Conservation (phyloP, 2,888 invertebrate genomes). For the Parascotia fuliginaria region DNA sequence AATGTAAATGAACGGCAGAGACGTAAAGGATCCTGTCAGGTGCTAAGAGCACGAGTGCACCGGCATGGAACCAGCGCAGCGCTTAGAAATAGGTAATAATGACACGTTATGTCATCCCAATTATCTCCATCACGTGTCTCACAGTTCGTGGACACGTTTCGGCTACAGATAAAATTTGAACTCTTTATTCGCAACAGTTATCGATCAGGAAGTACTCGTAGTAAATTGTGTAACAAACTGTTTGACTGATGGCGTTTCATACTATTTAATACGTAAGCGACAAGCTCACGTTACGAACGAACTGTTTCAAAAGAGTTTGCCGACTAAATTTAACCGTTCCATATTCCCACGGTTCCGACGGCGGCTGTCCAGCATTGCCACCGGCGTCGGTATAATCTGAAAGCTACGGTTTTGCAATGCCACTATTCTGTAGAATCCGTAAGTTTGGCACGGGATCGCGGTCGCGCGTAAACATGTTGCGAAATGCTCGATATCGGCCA, state of each 20-base stretch:
- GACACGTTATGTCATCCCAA: conserved; percentile 9
- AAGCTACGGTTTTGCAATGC: conserved; percentile 64
- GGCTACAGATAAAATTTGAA: conserved; percentile 18
- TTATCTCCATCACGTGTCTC: conserved; percentile 19
- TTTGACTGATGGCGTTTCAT: conserved; percentile 6
- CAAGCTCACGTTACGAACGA: conserved; percentile 17
- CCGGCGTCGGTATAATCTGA: conserved; percentile 28
- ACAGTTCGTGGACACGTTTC: conserved; percentile 23
- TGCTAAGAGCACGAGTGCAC: background rate
- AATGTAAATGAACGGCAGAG: conserved; percentile 11
- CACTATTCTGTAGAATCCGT: conserved; percentile 63
- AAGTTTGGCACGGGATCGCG: conserved; percentile 67
- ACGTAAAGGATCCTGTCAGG: background rate
- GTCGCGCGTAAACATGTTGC: conserved; percentile 72
- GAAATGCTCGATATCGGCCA: conserved; percentile 66
- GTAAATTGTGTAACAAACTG: conserved; percentile 12
- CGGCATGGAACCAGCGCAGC: background rate
- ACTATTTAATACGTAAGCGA: conserved; percentile 16
- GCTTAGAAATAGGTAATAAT: background rate
- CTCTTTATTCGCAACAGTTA: conserved; percentile 26
- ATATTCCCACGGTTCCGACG: conserved; percentile 69
- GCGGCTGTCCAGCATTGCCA: conserved; percentile 56
- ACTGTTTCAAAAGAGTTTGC: conserved; percentile 54
- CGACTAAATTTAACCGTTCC: conserved; percentile 67
- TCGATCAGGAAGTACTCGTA: conserved; percentile 29